Evolutionary conservation across 2,888 invertebrate species (phyloP), one percentile per base, ranked within the genome.

Genomic region (Athalia cordata): DNA sequence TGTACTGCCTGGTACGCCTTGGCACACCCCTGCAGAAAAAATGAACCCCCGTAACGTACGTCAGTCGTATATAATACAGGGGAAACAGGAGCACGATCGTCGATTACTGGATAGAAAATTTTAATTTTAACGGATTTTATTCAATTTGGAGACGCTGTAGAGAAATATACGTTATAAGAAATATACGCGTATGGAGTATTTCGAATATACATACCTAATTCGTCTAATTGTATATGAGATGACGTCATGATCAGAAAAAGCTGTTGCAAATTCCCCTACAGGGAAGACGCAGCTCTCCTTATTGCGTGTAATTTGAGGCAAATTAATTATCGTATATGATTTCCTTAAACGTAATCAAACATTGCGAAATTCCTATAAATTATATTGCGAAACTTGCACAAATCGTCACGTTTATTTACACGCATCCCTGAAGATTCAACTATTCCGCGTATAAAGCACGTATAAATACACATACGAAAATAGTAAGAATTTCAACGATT

Each of bases 311-410:
- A 62, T 75, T 29, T 5, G n/a, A 43, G 50, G 62, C 62, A 62
- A 75, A 75, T 75, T 75, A 75, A 61, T 29, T 29, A 2, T 61
- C 75, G 75, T 75, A 75, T 62, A 75, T 62, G 64, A 64, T 43
- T 29, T 29, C 29, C 64, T 52, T 29, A 6, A 75, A 75, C 59
- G 75, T 75, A 75, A 75, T 52, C 64, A 75, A 75, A 75, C 75
- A 75, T 75, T 43, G 11, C 75, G 50, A 11, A 64, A 75, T 29
- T 9, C 8, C 50, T 8, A 2, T 55, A 59, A 59, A 72, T 72
- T 72, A 55, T 55, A 72, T 70, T 45, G 43, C 70, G 57, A 55
- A 29, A 57, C 9, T 55, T 55, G 55, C 29, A 29, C 29, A 29
- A 43, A 57, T 70, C 43, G 55, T 45, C 45, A 13, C 55, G 52